These are phyloP conservation scores for Pelvicachromis taeniatus DNA, from an alignment of 2,113 vertebrate species.

Conservation along the genomic window DNA sequence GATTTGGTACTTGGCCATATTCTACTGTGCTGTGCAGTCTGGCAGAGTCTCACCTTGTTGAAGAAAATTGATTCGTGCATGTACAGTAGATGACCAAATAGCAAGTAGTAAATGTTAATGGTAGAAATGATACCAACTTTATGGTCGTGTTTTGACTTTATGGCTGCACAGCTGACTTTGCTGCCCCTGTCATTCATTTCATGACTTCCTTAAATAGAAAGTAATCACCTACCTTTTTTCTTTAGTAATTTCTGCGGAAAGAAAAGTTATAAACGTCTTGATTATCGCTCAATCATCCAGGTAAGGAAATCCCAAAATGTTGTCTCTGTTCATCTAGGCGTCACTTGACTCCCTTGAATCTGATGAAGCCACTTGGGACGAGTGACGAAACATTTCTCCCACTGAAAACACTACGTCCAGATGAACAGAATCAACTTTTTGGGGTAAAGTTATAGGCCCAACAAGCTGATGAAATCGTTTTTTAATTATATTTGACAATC, in stretches of 20 bases:
- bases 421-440: not conserved
- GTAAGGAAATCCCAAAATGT: not conserved
- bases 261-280: not conserved
- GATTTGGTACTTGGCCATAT: not conserved
- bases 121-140: conserved; percentile 12
- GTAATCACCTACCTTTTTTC: not conserved
- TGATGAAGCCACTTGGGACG: not conserved
- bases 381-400: not conserved
- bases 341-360: not conserved
- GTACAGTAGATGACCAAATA: not conserved
- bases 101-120: conserved; percentile 26
- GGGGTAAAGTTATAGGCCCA: not conserved
- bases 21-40: not conserved
- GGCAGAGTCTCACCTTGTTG: not conserved
- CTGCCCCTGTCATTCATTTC: not conserved
- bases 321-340: not conserved
- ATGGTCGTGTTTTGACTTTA: conserved; percentile 13
- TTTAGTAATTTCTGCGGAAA: not conserved
- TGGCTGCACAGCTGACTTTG: not conserved
- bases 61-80: not conserved
- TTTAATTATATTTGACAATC: not conserved
- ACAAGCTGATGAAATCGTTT: not conserved
- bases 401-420: not conserved
- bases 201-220: not conserved
- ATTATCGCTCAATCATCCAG: not conserved